Conservation (phyloP, 2,888 invertebrate genomes). For the Koerneria pararmatus region DNA sequence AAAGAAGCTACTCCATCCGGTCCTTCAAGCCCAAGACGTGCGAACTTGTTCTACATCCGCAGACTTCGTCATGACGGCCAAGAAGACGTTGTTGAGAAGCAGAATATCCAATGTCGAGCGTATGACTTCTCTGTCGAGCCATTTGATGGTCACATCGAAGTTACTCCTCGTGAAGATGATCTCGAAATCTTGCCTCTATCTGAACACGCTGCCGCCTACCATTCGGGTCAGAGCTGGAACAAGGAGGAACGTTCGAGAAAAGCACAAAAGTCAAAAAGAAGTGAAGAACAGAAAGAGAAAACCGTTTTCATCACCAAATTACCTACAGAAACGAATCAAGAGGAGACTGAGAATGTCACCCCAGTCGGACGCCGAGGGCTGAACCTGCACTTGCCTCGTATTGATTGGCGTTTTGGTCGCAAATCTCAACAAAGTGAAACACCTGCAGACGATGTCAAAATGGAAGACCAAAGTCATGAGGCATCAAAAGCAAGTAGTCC, state of each 20-base stretch:
- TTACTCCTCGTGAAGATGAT: slow-evolving; percentile 15
- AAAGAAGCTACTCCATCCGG: slow-evolving; percentile 2
- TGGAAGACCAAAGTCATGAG: not conserved
- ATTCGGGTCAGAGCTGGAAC: slow-evolving; percentile 12
- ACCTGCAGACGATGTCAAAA: too few relatives aligned
- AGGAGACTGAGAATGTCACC: not conserved
- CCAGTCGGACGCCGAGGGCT: too few relatives aligned
- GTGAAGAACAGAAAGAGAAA: too few relatives aligned
- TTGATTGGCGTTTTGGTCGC: too few relatives aligned
- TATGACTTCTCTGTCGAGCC: slow-evolving; percentile 7
- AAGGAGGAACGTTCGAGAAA: slow-evolving; percentile 15
- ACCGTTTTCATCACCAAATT: slow-evolving; percentile 10
- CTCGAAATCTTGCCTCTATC: slow-evolving; percentile 7
- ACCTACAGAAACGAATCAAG: slow-evolving; percentile 8
- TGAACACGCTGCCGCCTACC: slow-evolving; percentile 7
- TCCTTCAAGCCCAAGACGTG: slow-evolving; percentile 2
- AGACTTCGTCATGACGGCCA: slow-evolving; percentile 10
- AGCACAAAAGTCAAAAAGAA: too few relatives aligned
- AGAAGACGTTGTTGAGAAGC: slow-evolving; percentile 10
- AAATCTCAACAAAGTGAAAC: too few relatives aligned
- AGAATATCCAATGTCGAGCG: not conserved
- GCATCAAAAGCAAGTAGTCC: slow-evolving; percentile 3
- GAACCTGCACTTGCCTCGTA: too few relatives aligned
- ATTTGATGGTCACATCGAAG: slow-evolving; percentile 10
- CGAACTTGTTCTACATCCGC: slow-evolving; percentile 4